A percentile compares a stretch with the other conserved stretches of the same genome.
phyloP scores from a whole-genome alignment of 2,888 invertebrate genomes.

The Eremobia ochroleuca region DNA sequence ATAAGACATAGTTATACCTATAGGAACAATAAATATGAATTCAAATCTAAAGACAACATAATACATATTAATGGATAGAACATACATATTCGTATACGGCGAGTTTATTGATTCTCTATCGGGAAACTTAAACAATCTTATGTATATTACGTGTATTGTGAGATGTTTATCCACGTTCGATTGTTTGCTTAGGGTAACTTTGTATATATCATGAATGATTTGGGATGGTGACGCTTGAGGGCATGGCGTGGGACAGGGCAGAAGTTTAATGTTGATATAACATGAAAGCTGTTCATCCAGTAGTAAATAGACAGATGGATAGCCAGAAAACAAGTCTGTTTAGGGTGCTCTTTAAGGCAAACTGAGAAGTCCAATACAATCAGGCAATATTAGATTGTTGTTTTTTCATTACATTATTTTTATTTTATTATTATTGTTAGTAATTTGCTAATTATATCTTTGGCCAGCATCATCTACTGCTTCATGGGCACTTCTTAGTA shows the following conservation, averaged over 20 bases:
- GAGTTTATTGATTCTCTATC: neutral
- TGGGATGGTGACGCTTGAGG: neutral
- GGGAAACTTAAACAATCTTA: neutral
- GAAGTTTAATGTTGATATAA: neutral
- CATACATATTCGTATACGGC: too few species aligned
- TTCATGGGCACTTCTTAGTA: too few species aligned
- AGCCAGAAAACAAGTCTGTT: neutral
- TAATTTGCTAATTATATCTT: too few species aligned
- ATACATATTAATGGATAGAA: neutral
- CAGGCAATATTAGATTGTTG: too few species aligned
- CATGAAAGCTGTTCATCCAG: neutral
- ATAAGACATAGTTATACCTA: too few species aligned
- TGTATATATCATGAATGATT: conserved; percentile 12
- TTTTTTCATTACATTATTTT: too few species aligned
- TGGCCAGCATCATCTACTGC: too few species aligned
- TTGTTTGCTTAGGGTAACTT: conserved; percentile 22
- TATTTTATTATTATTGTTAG: too few species aligned
- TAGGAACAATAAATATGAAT: neutral
- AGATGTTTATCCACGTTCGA: conserved; percentile 11
- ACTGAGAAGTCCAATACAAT: too few species aligned
- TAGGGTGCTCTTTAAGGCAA: too few species aligned
- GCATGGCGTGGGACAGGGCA: neutral
- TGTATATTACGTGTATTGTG: neutral
- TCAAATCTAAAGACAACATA: neutral
- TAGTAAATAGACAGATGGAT: neutral